A percentile compares a stretch with the other conserved stretches of the same genome.
Conservation (phyloP, 2,113 vertebrate genomes). For the Alethe diademata region DNA sequence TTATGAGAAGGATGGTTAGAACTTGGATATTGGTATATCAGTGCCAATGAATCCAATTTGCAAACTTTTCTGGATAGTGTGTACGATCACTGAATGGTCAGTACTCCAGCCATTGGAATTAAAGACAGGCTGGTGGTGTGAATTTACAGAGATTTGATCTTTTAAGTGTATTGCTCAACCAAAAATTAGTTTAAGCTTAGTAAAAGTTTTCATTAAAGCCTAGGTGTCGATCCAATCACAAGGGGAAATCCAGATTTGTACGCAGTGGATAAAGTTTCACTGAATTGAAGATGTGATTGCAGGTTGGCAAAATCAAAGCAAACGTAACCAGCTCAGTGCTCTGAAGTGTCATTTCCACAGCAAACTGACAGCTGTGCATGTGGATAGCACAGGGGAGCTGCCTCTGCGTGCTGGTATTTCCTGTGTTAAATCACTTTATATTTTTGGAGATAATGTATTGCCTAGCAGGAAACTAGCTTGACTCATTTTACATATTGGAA, state of each 20-base stretch:
- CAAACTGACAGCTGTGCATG: neutral
- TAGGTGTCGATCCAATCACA: neutral
- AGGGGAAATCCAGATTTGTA: neutral
- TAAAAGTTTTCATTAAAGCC: neutral
- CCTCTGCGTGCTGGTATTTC: neutral
- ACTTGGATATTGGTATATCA: neutral
- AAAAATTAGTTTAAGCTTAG: neutral
- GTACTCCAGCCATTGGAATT: neutral
- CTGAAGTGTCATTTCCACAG: neutral
- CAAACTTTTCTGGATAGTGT: neutral
- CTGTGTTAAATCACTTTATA: neutral
- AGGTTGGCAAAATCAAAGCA: neutral
- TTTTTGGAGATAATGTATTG: neutral
- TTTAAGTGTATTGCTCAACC: neutral
- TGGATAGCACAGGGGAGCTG: neutral
- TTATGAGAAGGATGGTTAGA: neutral
- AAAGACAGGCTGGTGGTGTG: neutral
- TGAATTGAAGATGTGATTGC: neutral
- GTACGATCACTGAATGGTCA: neutral
- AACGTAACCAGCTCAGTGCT: neutral
- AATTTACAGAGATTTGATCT: neutral
- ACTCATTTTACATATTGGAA: neutral
- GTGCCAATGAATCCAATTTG: neutral
- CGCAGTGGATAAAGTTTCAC: neutral
- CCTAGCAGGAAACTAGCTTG: neutral